Evolutionary conservation across 2,888 invertebrate genomes (phyloP).

Genomic region (Acholoe squamosa): DNA sequence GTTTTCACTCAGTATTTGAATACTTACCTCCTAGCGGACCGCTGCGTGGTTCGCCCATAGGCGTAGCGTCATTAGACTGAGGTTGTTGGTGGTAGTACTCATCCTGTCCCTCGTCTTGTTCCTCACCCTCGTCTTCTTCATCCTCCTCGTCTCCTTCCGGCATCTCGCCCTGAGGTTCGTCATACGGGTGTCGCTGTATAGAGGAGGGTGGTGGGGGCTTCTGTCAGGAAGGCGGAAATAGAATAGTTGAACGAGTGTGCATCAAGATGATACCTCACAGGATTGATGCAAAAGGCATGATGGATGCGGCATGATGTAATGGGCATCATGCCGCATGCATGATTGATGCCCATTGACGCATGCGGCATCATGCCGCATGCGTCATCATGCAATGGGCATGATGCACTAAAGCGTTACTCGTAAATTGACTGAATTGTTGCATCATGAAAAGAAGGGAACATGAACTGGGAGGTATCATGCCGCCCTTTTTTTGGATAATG

Average conservation of each 20-base stretch:
- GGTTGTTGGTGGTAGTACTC: not conserved
- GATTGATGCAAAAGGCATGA: too few species aligned
- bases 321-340: too few species aligned
- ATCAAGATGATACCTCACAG: too few species aligned
- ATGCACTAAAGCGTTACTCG: too few species aligned
- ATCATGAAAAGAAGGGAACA: too few species aligned
- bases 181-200: not conserved
- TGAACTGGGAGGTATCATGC: too few species aligned
- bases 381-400: too few species aligned
- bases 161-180: slow-evolving; percentile 79
- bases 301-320: too few species aligned
- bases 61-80: not conserved
- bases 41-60: slow-evolving; percentile 31
- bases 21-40: slow-evolving; percentile 43
- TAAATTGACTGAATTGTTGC: too few species aligned
- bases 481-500: too few species aligned
- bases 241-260: not conserved
- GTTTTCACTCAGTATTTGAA: not conserved
- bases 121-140: slow-evolving; percentile 37
- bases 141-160: slow-evolving; percentile 24
- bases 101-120: not conserved
- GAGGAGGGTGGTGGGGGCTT: slow-evolving; percentile 24
- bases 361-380: too few species aligned
- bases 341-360: too few species aligned
- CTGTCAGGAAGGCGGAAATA: not conserved